Conservation (phyloP, 2,888 invertebrate genomes). For the Tenthredo livida region DNA sequence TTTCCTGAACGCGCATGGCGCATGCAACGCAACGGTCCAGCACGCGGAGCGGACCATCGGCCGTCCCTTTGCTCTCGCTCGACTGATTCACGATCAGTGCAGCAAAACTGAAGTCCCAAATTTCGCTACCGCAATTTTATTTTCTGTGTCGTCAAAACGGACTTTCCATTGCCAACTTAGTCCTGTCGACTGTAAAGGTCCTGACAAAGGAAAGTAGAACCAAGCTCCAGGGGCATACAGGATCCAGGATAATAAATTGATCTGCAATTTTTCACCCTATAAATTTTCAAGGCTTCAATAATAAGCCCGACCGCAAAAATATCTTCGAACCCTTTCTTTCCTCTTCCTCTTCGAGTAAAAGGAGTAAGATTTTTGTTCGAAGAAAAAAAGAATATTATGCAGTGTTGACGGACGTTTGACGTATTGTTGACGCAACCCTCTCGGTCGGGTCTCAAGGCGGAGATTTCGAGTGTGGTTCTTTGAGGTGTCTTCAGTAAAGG, state of each 20-base stretch:
- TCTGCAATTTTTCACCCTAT: background rate
- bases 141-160: background rate
- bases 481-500: constrained; percentile 16
- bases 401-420: constrained; percentile 23
- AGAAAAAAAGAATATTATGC: background rate
- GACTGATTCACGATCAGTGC: constrained; percentile 29
- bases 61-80: constrained; percentile 53
- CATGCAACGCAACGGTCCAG: constrained; percentile 52
- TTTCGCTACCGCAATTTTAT: constrained; percentile 5
- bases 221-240: background rate
- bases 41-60: constrained; percentile 54
- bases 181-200: background rate
- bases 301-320: background rate
- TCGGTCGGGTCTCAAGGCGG: constrained; percentile 1
- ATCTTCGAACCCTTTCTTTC: background rate
- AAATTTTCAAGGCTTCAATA: background rate
- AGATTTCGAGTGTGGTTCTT: constrained; percentile 41
- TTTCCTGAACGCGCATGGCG: constrained; percentile 57
- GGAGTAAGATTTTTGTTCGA: background rate
- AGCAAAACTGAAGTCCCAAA: constrained; percentile 14
- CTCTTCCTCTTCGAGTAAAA: background rate
- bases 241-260: background rate
- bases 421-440: constrained; percentile 46
- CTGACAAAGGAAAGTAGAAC: background rate
- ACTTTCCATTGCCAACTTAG: background rate